Percentiles rank a stretch among this genome's conserved stretches.
Evolutionary conservation across 2,888 invertebrate genomes (phyloP).

Genomic region (Torymus tubicola): DNA sequence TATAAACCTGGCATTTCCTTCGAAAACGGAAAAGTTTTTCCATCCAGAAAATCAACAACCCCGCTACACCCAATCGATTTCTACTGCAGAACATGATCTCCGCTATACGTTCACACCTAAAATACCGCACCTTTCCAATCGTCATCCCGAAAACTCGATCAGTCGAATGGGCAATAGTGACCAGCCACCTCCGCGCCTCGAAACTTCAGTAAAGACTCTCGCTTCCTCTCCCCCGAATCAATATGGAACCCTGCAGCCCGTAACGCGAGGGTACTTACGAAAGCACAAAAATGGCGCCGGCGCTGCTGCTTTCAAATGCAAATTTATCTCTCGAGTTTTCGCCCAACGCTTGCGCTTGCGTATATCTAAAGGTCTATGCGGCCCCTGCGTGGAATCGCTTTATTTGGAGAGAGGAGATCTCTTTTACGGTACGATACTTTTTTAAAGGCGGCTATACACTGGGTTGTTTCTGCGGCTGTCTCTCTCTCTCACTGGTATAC

Average conservation of each 20-base stretch:
- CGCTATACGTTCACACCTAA: too few relatives aligned
- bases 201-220: conserved; percentile 15
- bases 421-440: conserved; percentile 6
- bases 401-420: conserved; percentile 25
- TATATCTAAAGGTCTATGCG: not conserved
- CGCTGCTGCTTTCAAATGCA: conserved; percentile 70
- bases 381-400: conserved; percentile 12
- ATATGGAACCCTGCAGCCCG: conserved; percentile 28
- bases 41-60: too few relatives aligned
- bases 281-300: conserved; percentile 37
- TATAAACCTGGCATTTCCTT: too few relatives aligned
- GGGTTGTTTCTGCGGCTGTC: not conserved
- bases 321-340: conserved; percentile 64
- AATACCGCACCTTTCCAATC: too few relatives aligned
- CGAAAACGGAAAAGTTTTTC: too few relatives aligned
- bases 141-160: too few relatives aligned
- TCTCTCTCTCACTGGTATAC: too few relatives aligned
- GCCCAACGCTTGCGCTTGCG: not conserved
- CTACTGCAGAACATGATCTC: too few relatives aligned
- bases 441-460: not conserved
- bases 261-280: conserved; percentile 37
- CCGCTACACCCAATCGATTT: too few relatives aligned
- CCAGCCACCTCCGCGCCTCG: not conserved
- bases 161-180: too few relatives aligned
- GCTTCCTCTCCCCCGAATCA: conserved; percentile 19